Evolutionary conservation across 2,888 invertebrate species (phyloP), one percentile per base, ranked within the genome.

Genomic region (Cryptus armator): DNA sequence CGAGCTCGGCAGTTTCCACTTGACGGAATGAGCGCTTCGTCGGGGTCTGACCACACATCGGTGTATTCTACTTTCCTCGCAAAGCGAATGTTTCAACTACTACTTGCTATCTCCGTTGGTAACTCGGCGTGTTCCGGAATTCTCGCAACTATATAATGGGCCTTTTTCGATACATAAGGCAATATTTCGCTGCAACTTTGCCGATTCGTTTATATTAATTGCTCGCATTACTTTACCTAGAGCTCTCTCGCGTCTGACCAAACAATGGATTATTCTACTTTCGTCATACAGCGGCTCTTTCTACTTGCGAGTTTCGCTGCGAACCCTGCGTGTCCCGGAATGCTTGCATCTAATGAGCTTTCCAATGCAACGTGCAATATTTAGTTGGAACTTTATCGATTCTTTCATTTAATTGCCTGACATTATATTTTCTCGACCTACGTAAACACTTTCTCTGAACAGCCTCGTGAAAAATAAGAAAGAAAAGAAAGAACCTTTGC

Each of bases 371-470:
- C 56, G 56, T 24, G 56, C 24, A 16, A 19, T 56, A 56, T 24
- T 19, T 56, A 12, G 56, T 56, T 19, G 24, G 10, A 56, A 24
- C 44, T 19, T n/a, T 14, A 75, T 79, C 64, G 78, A 14, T 62
- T n/a, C 44, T 44, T 75, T 9, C 62, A 43, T 48, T 83, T 66
- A 75, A 79, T 70, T 79, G 79, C 46, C 29, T 10, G 43, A 56
- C 29, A 12, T 59, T 77, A 53, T 64, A 51, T 53, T 24, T 71
- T 10, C 51, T 14, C 56, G 24, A 3, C 53, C 56, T 56, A 24
- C 56, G 7, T 24, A 56, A 19, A 56, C 56, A 24, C 19, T 12
- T 24, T 24, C 56, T 56, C 19, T 12, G 56, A 10, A 24, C 9
- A 56, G 56, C 56, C 56, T 2, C 24, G 56, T 19, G 12, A 19